Conservation (phyloP, 2,888 invertebrate species). For the Chalcosyrphus nemorum region DNA sequence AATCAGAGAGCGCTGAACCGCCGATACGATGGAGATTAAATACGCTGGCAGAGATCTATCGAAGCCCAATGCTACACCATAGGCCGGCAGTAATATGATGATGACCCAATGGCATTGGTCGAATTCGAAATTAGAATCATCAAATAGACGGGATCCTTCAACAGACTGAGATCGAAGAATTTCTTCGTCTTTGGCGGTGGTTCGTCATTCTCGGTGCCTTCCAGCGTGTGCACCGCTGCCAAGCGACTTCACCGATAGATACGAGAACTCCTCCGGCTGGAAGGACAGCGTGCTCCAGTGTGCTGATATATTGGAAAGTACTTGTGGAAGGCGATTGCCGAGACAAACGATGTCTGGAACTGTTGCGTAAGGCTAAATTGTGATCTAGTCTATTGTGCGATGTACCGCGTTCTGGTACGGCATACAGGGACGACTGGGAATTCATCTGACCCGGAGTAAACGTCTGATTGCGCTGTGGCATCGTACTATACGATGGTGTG, state of each 20-base stretch:
- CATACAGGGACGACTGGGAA: conserved; percentile 86
- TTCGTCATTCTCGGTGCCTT: conserved; percentile 73
- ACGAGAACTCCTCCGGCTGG: conserved; percentile 90
- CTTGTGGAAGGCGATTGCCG: conserved; percentile 89
- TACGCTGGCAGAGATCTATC: conserved; percentile 88
- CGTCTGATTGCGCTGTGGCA: conserved; percentile 81
- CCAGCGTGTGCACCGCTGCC: conserved; percentile 80
- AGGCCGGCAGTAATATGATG: conserved; percentile 90
- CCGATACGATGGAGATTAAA: conserved; percentile 90
- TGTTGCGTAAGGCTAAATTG: conserved; percentile 77
- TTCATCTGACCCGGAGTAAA: conserved; percentile 84
- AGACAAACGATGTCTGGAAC: conserved; percentile 83
- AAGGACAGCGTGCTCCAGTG: conserved; percentile 92
- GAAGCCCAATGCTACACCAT: conserved; percentile 88
- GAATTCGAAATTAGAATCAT: conserved; percentile 92
- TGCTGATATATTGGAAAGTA: conserved; percentile 92
- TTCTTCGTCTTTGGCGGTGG: conserved; percentile 78
- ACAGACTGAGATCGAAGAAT: conserved; percentile 88
- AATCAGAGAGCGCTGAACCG: conserved; percentile 91
- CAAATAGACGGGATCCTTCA: conserved; percentile 91
- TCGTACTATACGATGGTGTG: conserved; percentile 83
- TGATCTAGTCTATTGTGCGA: conserved; percentile 78
- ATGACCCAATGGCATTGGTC: conserved; percentile 93
- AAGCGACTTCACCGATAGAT: conserved; percentile 88
- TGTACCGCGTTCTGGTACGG: conserved; percentile 86